Evolutionary conservation across 2,113 vertebrate species (phyloP).

Genomic region (Scomber japonicus): DNA sequence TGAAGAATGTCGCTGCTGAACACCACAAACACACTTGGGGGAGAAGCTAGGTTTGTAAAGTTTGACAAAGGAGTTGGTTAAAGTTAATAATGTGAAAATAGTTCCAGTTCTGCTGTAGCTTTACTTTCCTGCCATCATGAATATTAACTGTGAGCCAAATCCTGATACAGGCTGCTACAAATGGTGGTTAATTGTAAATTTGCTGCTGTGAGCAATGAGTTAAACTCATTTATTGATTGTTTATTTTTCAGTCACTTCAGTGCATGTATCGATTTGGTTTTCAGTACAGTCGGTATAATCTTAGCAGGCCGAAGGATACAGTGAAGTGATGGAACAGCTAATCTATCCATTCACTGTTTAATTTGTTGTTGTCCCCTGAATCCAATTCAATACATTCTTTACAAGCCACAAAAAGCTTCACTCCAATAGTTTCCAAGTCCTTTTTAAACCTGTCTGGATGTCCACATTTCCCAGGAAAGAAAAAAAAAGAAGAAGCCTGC

Average conservation of each 20-base stretch:
- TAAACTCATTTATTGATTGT: too few species aligned
- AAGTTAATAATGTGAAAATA: constrained; percentile 29
- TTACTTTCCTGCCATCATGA: constrained; percentile 12
- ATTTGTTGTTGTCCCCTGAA: not conserved
- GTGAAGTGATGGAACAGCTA: not conserved
- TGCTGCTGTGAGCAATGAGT: not conserved
- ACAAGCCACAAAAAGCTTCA: constrained; percentile 22
- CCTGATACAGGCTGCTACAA: not conserved
- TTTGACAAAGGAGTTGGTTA: constrained; percentile 50
- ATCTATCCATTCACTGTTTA: constrained; percentile 25
- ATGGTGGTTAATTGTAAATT: not conserved
- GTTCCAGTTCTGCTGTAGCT: constrained; percentile 12
- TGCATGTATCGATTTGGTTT: not conserved
- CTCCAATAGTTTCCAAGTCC: not conserved
- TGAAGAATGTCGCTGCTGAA: constrained; percentile 52
- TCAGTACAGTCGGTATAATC: not conserved
- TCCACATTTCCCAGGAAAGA: not conserved
- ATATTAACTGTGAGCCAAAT: not conserved
- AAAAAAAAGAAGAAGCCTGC: constrained; percentile 10
- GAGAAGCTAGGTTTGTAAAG: constrained; percentile 32
- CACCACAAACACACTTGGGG: constrained; percentile 36
- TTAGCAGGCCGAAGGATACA: not conserved
- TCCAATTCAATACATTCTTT: constrained; percentile 2
- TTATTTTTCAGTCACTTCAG: too few species aligned
- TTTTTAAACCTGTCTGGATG: constrained; percentile 14